A percentile compares a stretch with the other conserved stretches of the same genome.
These are phyloP conservation scores for Molanna angustata DNA, from an alignment of 2,888 invertebrate genomes.

Conservation along the genomic window DNA sequence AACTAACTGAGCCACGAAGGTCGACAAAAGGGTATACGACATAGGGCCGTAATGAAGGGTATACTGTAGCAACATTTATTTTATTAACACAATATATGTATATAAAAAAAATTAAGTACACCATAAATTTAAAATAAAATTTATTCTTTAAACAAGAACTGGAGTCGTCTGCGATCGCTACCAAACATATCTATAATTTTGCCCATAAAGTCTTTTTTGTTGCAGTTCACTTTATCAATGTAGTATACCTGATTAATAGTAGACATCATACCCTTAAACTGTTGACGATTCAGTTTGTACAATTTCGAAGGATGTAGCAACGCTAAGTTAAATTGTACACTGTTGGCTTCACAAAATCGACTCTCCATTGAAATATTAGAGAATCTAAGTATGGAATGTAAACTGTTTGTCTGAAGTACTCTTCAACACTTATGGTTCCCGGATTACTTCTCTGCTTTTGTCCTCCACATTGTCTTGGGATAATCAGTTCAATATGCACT, in stretches of 20 bases:
- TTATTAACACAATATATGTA: too few species aligned
- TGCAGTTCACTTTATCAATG: too few species aligned
- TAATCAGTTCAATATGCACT: conserved; percentile 11
- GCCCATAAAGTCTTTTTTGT: too few species aligned
- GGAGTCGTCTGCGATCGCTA: too few species aligned
- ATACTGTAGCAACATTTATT: too few species aligned
- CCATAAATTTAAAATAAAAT: too few species aligned
- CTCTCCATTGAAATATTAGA: conserved; percentile 7
- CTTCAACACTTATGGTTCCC: conserved; percentile 6
- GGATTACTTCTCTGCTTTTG: conserved; percentile 7
- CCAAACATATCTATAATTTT: too few species aligned
- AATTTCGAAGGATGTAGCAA: not conserved
- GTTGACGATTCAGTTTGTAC: not conserved
- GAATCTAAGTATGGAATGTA: conserved; percentile 7
- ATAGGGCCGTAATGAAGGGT: too few species aligned
- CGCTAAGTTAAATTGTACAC: conserved; percentile 7
- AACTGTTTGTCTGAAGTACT: conserved; percentile 7
- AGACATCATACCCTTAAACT: not conserved
- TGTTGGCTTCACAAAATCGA: conserved; percentile 1
- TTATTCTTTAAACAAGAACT: too few species aligned
- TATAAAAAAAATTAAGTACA: too few species aligned
- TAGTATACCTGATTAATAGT: not conserved
- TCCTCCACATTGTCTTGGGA: conserved; percentile 6
- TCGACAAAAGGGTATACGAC: too few species aligned
- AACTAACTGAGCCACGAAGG: too few species aligned